phyloP scores from a whole-genome alignment of 2,888 invertebrate species.

The Calliphora vomitoria region DNA sequence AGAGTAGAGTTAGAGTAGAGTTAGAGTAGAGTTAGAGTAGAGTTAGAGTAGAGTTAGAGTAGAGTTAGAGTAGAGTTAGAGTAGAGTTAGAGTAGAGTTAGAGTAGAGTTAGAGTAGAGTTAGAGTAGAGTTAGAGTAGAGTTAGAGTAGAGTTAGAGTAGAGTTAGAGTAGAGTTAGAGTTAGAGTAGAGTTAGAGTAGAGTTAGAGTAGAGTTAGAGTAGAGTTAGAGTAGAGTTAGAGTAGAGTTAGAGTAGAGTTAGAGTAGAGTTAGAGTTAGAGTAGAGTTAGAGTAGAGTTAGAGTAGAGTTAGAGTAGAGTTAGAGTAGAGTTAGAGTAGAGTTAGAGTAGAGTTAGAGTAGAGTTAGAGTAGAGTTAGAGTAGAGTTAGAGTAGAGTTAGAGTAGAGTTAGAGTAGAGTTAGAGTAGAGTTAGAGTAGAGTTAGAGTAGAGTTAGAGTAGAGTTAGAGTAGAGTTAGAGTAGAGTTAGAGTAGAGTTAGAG shows the following conservation, averaged over 20 bases:
- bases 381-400: background rate
- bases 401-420: background rate
- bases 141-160: no score
- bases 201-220: background rate
- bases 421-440: background rate
- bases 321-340: background rate
- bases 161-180: background rate
- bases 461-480: background rate
- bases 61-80: no score
- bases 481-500: no score
- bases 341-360: background rate
- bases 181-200: background rate
- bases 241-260: background rate
- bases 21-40: no score
- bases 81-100: no score
- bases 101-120: no score
- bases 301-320: background rate
- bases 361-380: background rate
- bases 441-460: background rate
- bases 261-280: background rate
- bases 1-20: no score
- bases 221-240: background rate
- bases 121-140: no score
- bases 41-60: no score
- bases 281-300: background rate